These are phyloP conservation scores for Notodonta dromedarius DNA, from an alignment of 2,888 invertebrate genomes.

Conservation along the genomic window DNA sequence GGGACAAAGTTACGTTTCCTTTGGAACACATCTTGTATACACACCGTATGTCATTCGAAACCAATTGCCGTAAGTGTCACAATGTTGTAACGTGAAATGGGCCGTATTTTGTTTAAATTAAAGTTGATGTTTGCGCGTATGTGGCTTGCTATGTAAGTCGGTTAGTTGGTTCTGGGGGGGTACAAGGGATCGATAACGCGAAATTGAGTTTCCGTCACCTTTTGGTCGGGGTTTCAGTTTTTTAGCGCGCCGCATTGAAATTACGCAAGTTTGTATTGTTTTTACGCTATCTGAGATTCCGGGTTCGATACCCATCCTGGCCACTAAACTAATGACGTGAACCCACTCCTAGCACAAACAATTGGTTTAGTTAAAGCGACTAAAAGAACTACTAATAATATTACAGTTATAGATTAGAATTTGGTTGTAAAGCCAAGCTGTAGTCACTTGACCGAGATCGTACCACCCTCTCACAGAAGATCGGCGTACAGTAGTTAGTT, in stretches of 20 bases:
- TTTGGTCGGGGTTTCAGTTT: conserved; percentile 43
- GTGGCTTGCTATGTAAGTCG: conserved; percentile 18
- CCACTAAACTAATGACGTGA: too few relatives aligned
- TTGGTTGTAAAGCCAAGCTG: too few relatives aligned
- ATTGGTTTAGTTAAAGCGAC: too few relatives aligned
- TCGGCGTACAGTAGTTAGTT: too few relatives aligned
- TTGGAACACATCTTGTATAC: conserved; percentile 17
- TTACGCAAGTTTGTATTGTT: conserved; percentile 10
- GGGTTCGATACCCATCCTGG: too few relatives aligned
- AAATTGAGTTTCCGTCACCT: conserved; percentile 65
- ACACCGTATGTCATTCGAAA: conserved; percentile 22
- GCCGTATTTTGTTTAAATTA: conserved; percentile 30
- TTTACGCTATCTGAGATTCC: too few relatives aligned
- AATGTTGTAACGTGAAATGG: conserved; percentile 28
- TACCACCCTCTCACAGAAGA: too few relatives aligned
- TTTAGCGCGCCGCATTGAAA: conserved; percentile 38
- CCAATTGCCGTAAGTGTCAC: conserved; percentile 30
- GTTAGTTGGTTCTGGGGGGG: conserved; percentile 18
- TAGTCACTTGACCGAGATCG: too few relatives aligned
- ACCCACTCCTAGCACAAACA: too few relatives aligned
- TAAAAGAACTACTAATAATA: too few relatives aligned
- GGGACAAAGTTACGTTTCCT: conserved; percentile 29
- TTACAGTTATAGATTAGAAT: too few relatives aligned
- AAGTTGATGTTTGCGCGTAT: conserved; percentile 28
- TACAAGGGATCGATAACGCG: conserved; percentile 61